A percentile compares a stretch with the other conserved stretches of the same genome.
Evolutionary conservation across 2,797 vertebrate species (phyloP).

Genomic region (Smutsia temminckii): DNA sequence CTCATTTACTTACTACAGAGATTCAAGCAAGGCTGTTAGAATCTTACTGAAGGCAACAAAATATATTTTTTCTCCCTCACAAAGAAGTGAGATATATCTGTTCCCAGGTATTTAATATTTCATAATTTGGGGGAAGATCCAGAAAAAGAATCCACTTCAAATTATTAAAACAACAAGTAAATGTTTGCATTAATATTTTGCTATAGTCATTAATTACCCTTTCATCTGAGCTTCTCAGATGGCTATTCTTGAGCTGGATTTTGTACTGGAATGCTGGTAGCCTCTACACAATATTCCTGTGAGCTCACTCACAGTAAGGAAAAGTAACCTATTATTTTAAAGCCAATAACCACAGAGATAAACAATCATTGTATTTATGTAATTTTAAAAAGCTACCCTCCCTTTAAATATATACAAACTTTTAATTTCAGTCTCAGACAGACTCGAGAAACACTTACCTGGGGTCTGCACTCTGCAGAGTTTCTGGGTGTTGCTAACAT

Average conservation of each 20-base stretch:
- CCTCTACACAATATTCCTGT: slow-evolving; percentile 7
- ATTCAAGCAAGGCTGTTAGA: slow-evolving; percentile 59
- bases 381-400: not conserved
- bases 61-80: not conserved
- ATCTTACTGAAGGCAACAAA: slow-evolving; percentile 26
- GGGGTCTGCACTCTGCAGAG: slow-evolving; percentile 81
- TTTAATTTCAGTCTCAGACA: not conserved
- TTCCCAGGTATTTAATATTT: slow-evolving; percentile 23
- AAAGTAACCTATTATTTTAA: not conserved
- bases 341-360: slow-evolving; percentile 35
- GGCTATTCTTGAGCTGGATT: not conserved
- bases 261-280: not conserved
- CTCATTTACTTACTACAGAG: slow-evolving; percentile 45
- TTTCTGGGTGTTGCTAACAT: slow-evolving; percentile 79
- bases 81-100: slow-evolving; percentile 24
- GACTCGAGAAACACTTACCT: slow-evolving; percentile 80
- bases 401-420: not conserved
- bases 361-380: slow-evolving; percentile 22
- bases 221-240: not conserved
- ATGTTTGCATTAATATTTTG: not conserved
- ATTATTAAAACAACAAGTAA: slow-evolving; percentile 34
- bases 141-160: not conserved
- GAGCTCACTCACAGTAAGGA: not conserved
- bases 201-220: not conserved
- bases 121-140: not conserved